Conservation (phyloP, 2,888 invertebrate genomes). For the Conistra vaccinii region DNA sequence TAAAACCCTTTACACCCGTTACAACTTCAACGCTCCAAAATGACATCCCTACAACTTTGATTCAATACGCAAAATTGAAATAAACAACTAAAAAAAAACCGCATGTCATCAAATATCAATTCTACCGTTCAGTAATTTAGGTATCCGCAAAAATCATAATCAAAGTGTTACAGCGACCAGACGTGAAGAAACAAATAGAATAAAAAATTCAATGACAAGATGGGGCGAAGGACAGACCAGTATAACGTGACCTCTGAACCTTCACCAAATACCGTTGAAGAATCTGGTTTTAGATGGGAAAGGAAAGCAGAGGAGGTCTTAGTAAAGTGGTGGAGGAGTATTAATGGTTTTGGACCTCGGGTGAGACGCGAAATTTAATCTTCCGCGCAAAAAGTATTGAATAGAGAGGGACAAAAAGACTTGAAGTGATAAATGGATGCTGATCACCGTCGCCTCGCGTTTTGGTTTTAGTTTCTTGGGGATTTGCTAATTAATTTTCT, state of each 20-base stretch:
- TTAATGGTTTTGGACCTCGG: conserved; percentile 87
- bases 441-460: conserved; percentile 78
- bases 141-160: conserved; percentile 86
- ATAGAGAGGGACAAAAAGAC: conserved; percentile 87
- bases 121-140: conserved; percentile 76
- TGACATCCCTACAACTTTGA: not conserved
- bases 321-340: conserved; percentile 77
- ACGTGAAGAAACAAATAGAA: conserved; percentile 80
- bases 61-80: conserved; percentile 7
- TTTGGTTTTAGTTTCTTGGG: conserved; percentile 69
- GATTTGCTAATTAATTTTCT: conserved; percentile 66
- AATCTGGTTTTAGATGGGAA: conserved; percentile 8
- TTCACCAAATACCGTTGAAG: conserved; percentile 35
- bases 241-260: conserved; percentile 64
- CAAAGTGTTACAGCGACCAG: conserved; percentile 85
- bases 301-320: conserved; percentile 70
- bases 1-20: not conserved
- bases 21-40: not conserved
- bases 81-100: conserved; percentile 47
- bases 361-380: conserved; percentile 89
- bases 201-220: conserved; percentile 82
- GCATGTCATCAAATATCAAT: conserved; percentile 81
- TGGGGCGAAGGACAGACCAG: conserved; percentile 75
- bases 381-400: conserved; percentile 89
- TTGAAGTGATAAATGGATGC: conserved; percentile 86